Percentiles rank a stretch among this genome's conserved stretches.
Evolutionary conservation across 2,888 invertebrate genomes (phyloP).

Genomic region (Idaea straminata): DNA sequence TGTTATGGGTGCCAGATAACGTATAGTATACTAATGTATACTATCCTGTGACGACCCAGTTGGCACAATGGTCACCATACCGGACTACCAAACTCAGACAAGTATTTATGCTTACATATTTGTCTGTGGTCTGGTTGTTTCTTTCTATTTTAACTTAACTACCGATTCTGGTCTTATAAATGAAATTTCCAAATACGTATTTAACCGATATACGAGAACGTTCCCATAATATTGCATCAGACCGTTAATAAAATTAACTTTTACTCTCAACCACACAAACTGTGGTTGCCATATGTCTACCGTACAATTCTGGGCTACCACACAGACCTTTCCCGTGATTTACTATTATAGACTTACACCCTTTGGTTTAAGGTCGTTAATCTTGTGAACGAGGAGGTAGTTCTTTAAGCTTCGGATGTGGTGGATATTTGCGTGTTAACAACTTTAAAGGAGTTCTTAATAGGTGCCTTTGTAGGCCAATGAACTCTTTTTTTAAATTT

Average conservation of each 20-base stretch:
- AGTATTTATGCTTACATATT: no score
- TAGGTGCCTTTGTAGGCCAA: background rate
- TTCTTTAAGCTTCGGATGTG: background rate
- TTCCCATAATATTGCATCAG: constrained; percentile 10
- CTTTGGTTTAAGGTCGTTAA: background rate
- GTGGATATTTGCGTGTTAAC: background rate
- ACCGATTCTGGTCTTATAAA: no score
- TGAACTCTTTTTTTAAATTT: background rate
- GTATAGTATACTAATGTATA: no score
- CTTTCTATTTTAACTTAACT: no score
- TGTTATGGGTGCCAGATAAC: no score
- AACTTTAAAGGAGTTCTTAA: background rate
- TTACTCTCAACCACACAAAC: constrained; percentile 9
- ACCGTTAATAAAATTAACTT: constrained; percentile 7
- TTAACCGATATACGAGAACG: background rate
- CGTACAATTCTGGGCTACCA: constrained; percentile 2
- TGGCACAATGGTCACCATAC: no score
- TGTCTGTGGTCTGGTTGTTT: no score
- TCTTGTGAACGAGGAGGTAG: background rate
- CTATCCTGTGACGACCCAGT: no score
- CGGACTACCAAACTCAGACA: no score
- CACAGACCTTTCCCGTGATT: background rate
- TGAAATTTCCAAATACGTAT: no score
- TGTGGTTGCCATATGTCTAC: constrained; percentile 8
- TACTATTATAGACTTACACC: background rate